Percentiles rank a stretch among this genome's conserved stretches.
Evolutionary conservation across 1,140 invertebrate genomes (phyloP).

Genomic region (Dendrolimus punctatus): DNA sequence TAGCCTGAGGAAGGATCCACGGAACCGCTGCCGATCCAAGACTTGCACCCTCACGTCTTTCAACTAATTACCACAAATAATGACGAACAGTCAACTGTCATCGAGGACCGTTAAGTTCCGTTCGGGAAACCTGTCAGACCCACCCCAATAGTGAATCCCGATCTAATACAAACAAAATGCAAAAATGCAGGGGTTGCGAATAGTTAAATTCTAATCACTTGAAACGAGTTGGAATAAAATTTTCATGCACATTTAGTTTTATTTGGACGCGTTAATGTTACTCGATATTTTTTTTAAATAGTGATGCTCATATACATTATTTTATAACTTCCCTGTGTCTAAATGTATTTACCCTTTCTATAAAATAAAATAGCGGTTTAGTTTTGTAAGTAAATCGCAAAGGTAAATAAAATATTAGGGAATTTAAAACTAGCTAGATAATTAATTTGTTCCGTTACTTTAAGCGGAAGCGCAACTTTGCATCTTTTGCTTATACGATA

Average conservation of each 20-base stretch:
- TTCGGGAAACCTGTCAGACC: constrained; percentile 49
- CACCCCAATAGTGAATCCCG: constrained; percentile 31
- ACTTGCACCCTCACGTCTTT: constrained; percentile 56
- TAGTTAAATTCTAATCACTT: constrained; percentile 48
- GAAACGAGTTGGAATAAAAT: constrained; percentile 36
- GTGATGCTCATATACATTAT: too few relatives aligned
- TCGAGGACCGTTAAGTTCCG: constrained; percentile 61
- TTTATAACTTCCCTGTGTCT: too few relatives aligned
- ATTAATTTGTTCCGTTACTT: constrained; percentile 19
- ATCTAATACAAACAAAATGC: constrained; percentile 39
- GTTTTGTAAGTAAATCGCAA: too few relatives aligned
- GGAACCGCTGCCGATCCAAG: constrained; percentile 23
- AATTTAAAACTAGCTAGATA: neutral
- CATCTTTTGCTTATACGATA: constrained; percentile 15
- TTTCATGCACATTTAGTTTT: constrained; percentile 19
- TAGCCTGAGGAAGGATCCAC: constrained; percentile 24
- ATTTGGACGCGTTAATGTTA: constrained; percentile 4
- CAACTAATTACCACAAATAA: constrained; percentile 48
- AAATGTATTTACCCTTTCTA: too few relatives aligned
- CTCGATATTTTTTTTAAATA: too few relatives aligned
- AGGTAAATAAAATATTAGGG: too few relatives aligned
- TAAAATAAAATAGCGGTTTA: too few relatives aligned
- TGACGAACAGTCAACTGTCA: constrained; percentile 46
- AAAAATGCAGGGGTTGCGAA: constrained; percentile 64
- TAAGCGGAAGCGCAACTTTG: constrained; percentile 30